These are phyloP conservation scores for Colinus virginianus DNA, from an alignment of 2,113 vertebrate genomes.

Conservation along the genomic window DNA sequence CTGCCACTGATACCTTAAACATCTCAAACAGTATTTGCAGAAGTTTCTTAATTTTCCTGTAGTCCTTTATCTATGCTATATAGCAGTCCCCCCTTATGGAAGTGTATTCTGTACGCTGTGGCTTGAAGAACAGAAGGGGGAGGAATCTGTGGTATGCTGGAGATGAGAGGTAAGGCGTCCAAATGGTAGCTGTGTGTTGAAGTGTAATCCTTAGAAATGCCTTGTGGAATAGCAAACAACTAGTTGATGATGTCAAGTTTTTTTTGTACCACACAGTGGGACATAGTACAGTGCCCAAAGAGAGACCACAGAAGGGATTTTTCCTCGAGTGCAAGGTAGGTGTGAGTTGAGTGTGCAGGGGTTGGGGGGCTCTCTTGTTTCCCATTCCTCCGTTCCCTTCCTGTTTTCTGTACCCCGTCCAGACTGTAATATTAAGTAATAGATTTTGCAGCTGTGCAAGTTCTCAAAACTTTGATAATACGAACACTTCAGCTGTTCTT, in stretches of 20 bases:
- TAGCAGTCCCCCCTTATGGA: not conserved
- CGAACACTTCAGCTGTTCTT: not conserved
- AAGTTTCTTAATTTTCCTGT: not conserved
- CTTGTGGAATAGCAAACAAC: not conserved
- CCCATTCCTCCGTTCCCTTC: not conserved
- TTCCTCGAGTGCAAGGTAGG: not conserved
- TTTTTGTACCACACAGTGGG: not conserved
- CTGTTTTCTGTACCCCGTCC: not conserved
- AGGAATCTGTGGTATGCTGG: not conserved
- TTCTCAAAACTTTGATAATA: not conserved
- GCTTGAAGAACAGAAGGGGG: not conserved
- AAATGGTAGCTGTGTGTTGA: not conserved
- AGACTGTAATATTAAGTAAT: not conserved
- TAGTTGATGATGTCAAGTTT: not conserved
- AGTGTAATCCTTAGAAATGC: not conserved
- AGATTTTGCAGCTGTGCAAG: not conserved
- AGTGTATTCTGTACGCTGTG: not conserved
- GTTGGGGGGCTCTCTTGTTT: not conserved
- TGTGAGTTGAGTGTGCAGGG: not conserved
- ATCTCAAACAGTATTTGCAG: not conserved
- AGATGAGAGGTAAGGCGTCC: constrained; percentile 8
- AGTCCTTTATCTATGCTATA: not conserved
- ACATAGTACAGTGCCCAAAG: not conserved
- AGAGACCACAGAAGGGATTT: not conserved
- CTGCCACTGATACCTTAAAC: not conserved